These are phyloP conservation scores for Indicator maculatus DNA, from an alignment of 2,113 vertebrate species.

Conservation along the genomic window DNA sequence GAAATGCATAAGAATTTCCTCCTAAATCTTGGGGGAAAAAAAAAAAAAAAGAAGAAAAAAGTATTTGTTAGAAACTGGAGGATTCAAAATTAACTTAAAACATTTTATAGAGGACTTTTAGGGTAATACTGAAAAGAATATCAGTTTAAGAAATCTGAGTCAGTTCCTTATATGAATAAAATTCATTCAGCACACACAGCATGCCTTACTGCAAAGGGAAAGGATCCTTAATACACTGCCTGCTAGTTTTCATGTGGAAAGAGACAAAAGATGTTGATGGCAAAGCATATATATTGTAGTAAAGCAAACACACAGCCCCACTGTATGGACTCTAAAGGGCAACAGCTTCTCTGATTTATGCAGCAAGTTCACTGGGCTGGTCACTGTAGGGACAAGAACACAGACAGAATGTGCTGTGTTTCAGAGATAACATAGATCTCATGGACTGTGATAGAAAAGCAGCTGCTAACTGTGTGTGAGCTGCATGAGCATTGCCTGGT, in stretches of 20 bases:
- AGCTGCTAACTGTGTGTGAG: background rate
- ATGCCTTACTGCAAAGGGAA: background rate
- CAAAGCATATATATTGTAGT: background rate
- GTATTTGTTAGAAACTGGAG: background rate
- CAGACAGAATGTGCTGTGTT: background rate
- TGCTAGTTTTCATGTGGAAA: background rate
- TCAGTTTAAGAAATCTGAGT: constrained; percentile 23
- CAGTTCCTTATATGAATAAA: constrained; percentile 25
- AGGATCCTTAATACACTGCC: background rate
- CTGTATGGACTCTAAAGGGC: background rate
- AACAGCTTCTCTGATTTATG: background rate
- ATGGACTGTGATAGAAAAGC: background rate
- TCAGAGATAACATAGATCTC: background rate
- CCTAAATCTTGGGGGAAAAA: background rate
- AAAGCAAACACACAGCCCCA: background rate
- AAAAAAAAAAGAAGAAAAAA: background rate
- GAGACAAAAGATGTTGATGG: background rate
- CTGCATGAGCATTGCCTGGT: background rate
- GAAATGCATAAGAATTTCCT: background rate
- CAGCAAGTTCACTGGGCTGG: background rate
- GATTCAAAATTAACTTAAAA: background rate
- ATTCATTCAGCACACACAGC: background rate
- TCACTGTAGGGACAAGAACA: background rate
- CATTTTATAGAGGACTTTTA: background rate
- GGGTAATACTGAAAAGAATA: background rate